A percentile compares a stretch with the other conserved stretches of the same genome.
Evolutionary conservation across 1,140 invertebrate genomes (phyloP).

Genomic region (Macrosteles quadrilineatus): DNA sequence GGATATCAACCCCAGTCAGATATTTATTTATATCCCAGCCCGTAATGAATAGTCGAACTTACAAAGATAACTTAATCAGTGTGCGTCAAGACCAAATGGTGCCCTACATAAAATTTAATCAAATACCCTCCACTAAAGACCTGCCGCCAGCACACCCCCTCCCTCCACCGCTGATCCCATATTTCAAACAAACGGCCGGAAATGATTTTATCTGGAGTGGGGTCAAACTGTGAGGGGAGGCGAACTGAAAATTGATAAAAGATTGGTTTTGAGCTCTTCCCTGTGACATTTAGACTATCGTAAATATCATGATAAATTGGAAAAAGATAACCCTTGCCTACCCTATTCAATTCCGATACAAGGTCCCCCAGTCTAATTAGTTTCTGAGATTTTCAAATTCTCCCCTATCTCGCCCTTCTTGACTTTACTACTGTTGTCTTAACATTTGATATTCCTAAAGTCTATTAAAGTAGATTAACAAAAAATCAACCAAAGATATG

Average conservation of each 20-base stretch:
- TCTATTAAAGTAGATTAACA: too few relatives aligned
- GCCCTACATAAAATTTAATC: background rate
- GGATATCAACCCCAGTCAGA: too few relatives aligned
- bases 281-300: background rate
- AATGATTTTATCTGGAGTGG: background rate
- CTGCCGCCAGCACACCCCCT: background rate
- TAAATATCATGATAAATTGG: background rate
- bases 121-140: background rate
- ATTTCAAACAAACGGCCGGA: constrained; percentile 5
- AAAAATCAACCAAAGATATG: too few relatives aligned
- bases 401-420: background rate
- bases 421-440: background rate
- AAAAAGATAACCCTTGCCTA: background rate
- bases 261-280: background rate
- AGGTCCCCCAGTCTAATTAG: background rate
- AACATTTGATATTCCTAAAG: background rate
- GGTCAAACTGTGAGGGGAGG: background rate
- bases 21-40: too few relatives aligned
- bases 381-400: background rate
- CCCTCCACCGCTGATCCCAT: background rate
- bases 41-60: too few relatives aligned
- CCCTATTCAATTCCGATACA: background rate
- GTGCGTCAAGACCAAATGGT: background rate
- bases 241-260: constrained; percentile 3
- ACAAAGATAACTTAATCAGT: too few relatives aligned